Percentiles rank a stretch among this genome's conserved stretches.
Conservation (phyloP, 2,797 vertebrate species). For the Mergus octosetaceus region DNA sequence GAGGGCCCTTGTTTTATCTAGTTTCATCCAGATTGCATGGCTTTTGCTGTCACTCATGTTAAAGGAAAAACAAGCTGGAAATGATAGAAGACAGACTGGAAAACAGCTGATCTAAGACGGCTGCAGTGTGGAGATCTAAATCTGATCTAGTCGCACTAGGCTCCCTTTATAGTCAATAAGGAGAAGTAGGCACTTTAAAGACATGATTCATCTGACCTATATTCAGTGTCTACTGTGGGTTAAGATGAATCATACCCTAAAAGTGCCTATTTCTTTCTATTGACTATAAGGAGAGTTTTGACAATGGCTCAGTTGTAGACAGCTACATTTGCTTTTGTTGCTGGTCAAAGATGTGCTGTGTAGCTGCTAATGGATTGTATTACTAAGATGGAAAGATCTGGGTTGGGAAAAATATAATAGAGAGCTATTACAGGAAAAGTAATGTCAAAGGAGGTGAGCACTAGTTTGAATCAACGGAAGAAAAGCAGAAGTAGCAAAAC, state of each 20-base stretch:
- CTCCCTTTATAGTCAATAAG: neutral
- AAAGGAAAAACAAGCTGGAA: conserved; percentile 1
- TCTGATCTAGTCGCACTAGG: neutral
- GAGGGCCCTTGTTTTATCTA: neutral
- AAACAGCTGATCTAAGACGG: neutral
- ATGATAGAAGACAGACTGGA: neutral
- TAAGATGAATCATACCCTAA: conserved; percentile 13
- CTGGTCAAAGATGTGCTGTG: neutral
- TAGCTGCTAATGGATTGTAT: neutral
- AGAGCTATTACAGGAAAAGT: neutral
- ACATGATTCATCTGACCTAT: conserved; percentile 14
- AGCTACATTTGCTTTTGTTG: neutral
- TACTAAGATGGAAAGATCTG: neutral
- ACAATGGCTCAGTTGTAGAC: conserved; percentile 8
- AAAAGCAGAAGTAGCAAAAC: neutral
- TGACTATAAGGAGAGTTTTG: neutral
- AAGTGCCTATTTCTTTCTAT: conserved; percentile 2
- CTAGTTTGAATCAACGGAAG: neutral
- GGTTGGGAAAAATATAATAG: neutral
- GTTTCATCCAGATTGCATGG: neutral
- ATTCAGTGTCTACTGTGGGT: neutral
- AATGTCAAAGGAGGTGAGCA: neutral
- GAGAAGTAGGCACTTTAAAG: neutral
- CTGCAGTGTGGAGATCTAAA: neutral
- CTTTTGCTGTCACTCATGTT: neutral